Base-by-base conservation (phyloP, 2,888 invertebrate species). In the Automeris io region DNA sequence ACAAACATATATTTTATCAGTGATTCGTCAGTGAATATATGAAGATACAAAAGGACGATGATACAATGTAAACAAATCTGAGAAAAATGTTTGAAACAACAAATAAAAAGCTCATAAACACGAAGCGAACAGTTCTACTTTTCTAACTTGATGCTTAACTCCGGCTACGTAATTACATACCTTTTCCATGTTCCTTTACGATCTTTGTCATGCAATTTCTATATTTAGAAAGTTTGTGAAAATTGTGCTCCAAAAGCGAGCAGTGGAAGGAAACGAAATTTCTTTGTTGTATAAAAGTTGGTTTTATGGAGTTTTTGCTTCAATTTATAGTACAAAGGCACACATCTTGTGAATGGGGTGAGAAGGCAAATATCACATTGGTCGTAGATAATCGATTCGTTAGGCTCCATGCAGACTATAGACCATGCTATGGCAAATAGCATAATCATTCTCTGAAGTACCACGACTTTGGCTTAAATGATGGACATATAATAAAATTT, bases 201-300 rank as follows among this genome's bases (percentile, higher is more conserved):
- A 21, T 24, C 2, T 12, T 29, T 36, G 35, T 26, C 35, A 29
- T 36, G 35, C 26, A 19, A 36, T 36, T 36, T 36, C 8, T 13
- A 26, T 36, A 24, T 26, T 33, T 13, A 22, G 16, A 29, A 29
- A 29, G 16, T 29, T 29, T 29, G 16, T 16, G 29, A 29, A 29
- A 29, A 29, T 24, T 16, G 29, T 29, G 16, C 16, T 29, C 4
- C 16, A 16, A 29, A 29, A 16, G 16, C n/a, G 16, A 29, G 16
- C n/a, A n/a, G n/a, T 16, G 16, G 13, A 29, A 16, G 2, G 29
- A 29, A 29, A 16, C 3, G 29, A 29, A 29, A 29, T 16, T 29
- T 29, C 29, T 16, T 29, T 16, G 16, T 16, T 16, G 16, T 8
- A n/a, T 16, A 5, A 29, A 7, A 29, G 3, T 16, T 8, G 8